Conservation (phyloP, 2,888 invertebrate species). For the Steinernema carpocapsae region DNA sequence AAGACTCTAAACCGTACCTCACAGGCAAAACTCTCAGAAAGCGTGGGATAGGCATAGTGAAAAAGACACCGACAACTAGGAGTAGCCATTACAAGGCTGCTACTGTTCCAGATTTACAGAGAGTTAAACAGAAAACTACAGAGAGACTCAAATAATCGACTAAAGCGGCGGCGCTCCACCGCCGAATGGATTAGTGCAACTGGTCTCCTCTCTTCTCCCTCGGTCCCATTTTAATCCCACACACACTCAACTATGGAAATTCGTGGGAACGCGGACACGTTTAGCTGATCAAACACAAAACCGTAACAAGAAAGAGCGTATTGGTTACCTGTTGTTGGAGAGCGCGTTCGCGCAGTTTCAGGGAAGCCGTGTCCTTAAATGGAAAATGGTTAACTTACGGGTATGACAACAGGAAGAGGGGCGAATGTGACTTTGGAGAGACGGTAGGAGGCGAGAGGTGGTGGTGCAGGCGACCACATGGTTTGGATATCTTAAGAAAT, state of each 20-base stretch:
- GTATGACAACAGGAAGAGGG: neutral
- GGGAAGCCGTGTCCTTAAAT: neutral
- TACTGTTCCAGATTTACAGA: neutral
- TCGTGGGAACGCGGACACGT: neutral
- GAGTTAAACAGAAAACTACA: conserved; percentile 12
- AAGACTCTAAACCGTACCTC: conserved; percentile 29
- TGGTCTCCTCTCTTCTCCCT: conserved; percentile 2
- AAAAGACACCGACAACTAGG: conserved; percentile 40
- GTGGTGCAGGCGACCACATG: neutral
- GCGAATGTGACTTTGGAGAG: conserved; percentile 30
- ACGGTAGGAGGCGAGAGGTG: neutral
- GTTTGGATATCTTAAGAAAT: no score
- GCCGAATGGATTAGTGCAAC: conserved; percentile 22
- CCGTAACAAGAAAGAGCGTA: neutral
- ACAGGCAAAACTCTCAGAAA: conserved; percentile 41
- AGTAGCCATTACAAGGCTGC: neutral
- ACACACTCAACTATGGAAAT: neutral
- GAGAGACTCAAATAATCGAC: conserved; percentile 25
- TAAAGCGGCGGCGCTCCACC: conserved; percentile 11
- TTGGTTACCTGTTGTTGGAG: conserved; percentile 13
- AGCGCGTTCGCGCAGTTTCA: conserved; percentile 5
- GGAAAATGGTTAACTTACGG: conserved; percentile 20
- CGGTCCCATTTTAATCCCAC: neutral
- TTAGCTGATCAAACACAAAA: conserved; percentile 25
- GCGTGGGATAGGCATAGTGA: conserved; percentile 42